These are phyloP conservation scores for Bubo scandiacus DNA, from an alignment of 2,113 vertebrate species.

Conservation along the genomic window DNA sequence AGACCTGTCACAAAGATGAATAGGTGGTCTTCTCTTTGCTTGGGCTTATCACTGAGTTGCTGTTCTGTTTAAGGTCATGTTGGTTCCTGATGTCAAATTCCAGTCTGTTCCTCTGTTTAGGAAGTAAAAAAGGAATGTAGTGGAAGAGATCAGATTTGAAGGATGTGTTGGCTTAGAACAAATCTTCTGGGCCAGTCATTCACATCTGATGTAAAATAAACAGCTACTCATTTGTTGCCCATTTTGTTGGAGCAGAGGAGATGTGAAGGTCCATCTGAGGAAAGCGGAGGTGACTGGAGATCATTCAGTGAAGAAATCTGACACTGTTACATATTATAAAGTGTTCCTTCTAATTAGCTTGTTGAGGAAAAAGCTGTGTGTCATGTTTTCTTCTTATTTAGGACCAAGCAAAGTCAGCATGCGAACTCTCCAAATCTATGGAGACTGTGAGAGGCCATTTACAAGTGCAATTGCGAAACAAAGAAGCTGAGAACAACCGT, in stretches of 20 bases:
- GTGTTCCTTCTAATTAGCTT: background rate
- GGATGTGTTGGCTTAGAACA: background rate
- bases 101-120: background rate
- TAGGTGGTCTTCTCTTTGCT: background rate
- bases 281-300: background rate
- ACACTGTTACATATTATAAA: background rate
- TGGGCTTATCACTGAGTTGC: background rate
- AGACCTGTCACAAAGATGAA: background rate
- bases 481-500: slow-evolving; percentile 87
- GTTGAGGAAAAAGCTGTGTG: background rate
- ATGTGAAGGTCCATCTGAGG: background rate
- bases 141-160: background rate
- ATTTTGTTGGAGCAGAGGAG: background rate
- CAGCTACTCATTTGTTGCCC: background rate
- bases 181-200: background rate
- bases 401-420: slow-evolving; percentile 80
- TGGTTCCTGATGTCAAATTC: background rate
- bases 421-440: slow-evolving; percentile 81
- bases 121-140: background rate
- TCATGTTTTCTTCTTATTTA: slow-evolving; percentile 16
- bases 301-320: background rate
- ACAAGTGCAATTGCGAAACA: slow-evolving; percentile 84
- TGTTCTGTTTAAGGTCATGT: background rate
- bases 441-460: slow-evolving; percentile 83
- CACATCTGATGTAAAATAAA: background rate